phyloP scores from a whole-genome alignment of 2,888 invertebrate species.

The Phytoseiulus persimilis region DNA sequence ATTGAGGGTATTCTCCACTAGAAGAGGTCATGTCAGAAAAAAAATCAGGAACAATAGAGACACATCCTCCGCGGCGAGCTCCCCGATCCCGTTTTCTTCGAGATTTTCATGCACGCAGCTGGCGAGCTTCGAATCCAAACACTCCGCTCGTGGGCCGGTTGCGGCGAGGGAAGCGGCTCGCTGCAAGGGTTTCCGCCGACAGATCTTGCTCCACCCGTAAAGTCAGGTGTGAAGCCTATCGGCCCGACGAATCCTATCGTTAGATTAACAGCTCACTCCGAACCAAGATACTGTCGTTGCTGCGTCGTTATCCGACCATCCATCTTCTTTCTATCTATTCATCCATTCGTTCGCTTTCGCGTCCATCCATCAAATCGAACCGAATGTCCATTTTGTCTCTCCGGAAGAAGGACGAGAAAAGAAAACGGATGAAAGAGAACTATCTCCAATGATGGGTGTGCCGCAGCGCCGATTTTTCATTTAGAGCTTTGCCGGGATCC shows the following conservation, averaged over 20 bases:
- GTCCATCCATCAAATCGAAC: neutral
- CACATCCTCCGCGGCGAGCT: no score
- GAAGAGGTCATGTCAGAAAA: no score
- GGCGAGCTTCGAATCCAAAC: no score
- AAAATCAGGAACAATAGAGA: no score
- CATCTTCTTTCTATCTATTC: neutral
- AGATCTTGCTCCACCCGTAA: no score
- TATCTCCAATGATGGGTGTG: neutral
- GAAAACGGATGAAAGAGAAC: neutral
- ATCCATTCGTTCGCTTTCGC: neutral
- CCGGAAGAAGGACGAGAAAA: neutral
- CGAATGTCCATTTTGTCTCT: neutral
- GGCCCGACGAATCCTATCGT: neutral
- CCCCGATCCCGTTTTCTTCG: no score
- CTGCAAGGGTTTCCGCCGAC: no score
- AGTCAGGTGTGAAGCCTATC: neutral
- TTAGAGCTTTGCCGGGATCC: neutral
- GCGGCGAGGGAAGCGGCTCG: no score
- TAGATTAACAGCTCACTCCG: neutral
- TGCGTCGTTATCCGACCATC: neutral
- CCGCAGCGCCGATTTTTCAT: neutral
- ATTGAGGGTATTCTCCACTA: no score
- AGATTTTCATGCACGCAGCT: no score
- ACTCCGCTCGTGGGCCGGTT: no score
- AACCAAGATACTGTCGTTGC: neutral